phyloP scores from a whole-genome alignment of 92 coral and sea anemone genomes.

The Phenganax subtilis region DNA sequence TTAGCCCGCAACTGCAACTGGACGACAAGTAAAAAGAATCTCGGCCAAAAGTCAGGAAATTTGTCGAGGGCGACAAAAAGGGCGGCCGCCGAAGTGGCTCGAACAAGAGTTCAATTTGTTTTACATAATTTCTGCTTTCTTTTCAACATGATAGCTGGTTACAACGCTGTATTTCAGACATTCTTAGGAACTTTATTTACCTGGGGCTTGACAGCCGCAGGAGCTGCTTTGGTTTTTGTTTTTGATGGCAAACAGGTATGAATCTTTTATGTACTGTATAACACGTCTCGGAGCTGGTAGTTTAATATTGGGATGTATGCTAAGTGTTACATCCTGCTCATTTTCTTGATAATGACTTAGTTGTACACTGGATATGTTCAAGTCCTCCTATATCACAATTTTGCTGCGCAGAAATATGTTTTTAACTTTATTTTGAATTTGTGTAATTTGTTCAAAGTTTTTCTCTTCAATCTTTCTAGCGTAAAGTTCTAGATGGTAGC shows the following conservation, averaged over 20 bases:
- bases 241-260: conserved; percentile 85
- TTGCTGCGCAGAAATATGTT: no score
- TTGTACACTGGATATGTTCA: neutral
- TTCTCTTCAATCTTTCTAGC: conserved; percentile 46
- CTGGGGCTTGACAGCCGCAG: conserved; percentile 91
- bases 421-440: neutral
- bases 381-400: neutral
- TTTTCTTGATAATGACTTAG: neutral
- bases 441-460: neutral
- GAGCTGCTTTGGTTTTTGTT: conserved; percentile 82
- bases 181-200: conserved; percentile 93
- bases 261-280: neutral
- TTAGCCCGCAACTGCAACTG: no score
- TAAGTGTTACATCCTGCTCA: conserved; percentile 1
- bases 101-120: neutral
- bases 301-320: no score
- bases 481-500: conserved; percentile 93
- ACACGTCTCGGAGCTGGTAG: no score
- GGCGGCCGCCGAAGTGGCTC: conserved; percentile 14
- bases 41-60: neutral
- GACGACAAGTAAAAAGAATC: no score
- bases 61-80: conserved; percentile 23
- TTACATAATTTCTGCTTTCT: neutral
- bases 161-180: conserved; percentile 79
- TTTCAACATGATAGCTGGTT: conserved; percentile 63